Percentiles rank a stretch among this genome's conserved stretches.
phyloP scores from a whole-genome alignment of 2,888 invertebrate genomes.

The Thereva nobilitata region DNA sequence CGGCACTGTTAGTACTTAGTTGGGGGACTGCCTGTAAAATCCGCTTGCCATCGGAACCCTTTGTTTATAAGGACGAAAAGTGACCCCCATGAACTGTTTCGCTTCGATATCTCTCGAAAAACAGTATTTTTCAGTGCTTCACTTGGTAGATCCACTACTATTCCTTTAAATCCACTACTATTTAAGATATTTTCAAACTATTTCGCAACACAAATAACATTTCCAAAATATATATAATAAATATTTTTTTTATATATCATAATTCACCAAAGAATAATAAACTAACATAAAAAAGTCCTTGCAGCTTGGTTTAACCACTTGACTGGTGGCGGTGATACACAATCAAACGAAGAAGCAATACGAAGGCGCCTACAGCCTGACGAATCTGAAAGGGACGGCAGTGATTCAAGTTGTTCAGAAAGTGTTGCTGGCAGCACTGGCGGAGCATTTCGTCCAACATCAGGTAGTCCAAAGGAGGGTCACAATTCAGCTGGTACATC shows the following conservation, averaged over 20 bases:
- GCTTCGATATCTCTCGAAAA: too few species aligned
- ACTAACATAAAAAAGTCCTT: constrained; percentile 52
- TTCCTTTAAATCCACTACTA: too few species aligned
- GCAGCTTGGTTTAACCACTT: constrained; percentile 69
- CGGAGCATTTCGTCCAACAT: constrained; percentile 59
- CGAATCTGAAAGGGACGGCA: constrained; percentile 69
- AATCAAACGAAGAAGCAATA: constrained; percentile 57
- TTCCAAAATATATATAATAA: background rate
- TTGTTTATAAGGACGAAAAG: too few species aligned
- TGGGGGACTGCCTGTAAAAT: too few species aligned
- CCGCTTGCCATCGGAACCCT: too few species aligned
- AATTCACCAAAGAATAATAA: constrained; percentile 38
- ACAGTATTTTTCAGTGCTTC: too few species aligned
- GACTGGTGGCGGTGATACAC: constrained; percentile 62
- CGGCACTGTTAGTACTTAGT: too few species aligned
- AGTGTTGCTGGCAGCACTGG: constrained; percentile 61
- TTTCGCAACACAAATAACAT: too few species aligned
- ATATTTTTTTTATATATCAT: background rate
- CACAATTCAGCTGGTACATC: constrained; percentile 62
- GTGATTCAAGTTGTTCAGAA: constrained; percentile 75
- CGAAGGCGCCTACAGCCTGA: constrained; percentile 63
- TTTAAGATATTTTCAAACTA: too few species aligned
- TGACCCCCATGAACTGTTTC: too few species aligned
- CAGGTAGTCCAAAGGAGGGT: constrained; percentile 62
- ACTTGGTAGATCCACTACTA: too few species aligned